Conservation (phyloP, 1,140 invertebrate genomes). For the Eulimnadia texana region DNA sequence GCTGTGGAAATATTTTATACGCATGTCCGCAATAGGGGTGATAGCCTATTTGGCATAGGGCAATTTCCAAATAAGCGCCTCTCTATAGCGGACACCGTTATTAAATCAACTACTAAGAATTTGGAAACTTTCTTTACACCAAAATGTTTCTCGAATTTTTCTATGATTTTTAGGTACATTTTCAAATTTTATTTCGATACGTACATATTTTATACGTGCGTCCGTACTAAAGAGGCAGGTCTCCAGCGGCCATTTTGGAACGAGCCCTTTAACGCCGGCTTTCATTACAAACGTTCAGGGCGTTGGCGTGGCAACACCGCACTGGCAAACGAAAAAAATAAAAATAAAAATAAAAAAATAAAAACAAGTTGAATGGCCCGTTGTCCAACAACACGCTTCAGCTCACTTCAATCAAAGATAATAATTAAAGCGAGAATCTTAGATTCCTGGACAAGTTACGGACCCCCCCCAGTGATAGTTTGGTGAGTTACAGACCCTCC, state of each 20-base stretch:
- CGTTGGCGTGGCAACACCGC: background rate
- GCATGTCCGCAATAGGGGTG: too few species aligned
- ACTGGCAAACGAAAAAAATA: background rate
- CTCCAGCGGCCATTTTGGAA: background rate
- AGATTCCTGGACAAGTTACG: background rate
- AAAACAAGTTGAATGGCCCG: background rate
- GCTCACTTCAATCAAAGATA: background rate
- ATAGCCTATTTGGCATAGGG: too few species aligned
- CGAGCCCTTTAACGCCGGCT: background rate
- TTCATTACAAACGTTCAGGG: background rate
- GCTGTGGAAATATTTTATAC: too few species aligned
- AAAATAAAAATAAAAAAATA: background rate
- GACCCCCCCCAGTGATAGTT: background rate
- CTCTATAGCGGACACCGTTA: too few species aligned
- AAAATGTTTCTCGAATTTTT: too few species aligned
- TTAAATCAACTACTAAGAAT: too few species aligned
- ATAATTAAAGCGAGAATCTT: background rate
- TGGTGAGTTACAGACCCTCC: background rate
- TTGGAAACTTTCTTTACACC: too few species aligned
- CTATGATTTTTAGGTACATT: too few species aligned
- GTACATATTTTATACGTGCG: background rate
- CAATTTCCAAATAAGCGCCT: too few species aligned
- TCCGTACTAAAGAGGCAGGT: background rate
- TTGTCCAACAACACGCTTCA: background rate
- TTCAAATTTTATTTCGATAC: too few species aligned